Evolutionary conservation across 1,140 invertebrate genomes (phyloP).

Genomic region (Drosophila suzukii): DNA sequence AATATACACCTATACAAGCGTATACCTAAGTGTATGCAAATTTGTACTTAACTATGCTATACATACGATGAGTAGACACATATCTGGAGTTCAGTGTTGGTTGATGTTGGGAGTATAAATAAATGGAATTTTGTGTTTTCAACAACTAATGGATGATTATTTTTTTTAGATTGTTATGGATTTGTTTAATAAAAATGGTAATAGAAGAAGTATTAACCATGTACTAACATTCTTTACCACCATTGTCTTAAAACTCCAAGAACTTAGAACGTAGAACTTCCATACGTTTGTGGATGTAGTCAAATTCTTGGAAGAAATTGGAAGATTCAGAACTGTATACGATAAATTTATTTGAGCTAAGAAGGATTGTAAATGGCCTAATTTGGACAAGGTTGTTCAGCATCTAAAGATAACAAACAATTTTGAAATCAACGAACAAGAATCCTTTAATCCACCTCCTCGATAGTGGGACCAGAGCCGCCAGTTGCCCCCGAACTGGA

Average conservation of each 20-base stretch:
- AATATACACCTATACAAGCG: constrained; percentile 27
- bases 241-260: too few species aligned
- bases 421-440: neutral
- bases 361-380: neutral
- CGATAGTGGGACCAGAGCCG: constrained; percentile 92
- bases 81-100: constrained; percentile 53
- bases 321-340: neutral
- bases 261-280: too few species aligned
- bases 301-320: neutral
- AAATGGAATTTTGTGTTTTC: constrained; percentile 39
- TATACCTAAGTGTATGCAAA: constrained; percentile 16
- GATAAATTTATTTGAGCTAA: constrained; percentile 9
- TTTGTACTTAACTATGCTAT: constrained; percentile 50
- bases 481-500: constrained; percentile 38
- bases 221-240: too few species aligned
- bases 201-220: too few species aligned
- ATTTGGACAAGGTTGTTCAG: neutral
- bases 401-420: constrained; percentile 12
- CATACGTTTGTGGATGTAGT: too few species aligned
- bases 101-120: constrained; percentile 49
- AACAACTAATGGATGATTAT: constrained; percentile 3
- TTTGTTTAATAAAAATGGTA: neutral
- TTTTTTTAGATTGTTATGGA: neutral
- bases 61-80: constrained; percentile 52
- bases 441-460: constrained; percentile 95